Conservation (phyloP, 1,140 invertebrate species). For the Listronotus bonariensis region DNA sequence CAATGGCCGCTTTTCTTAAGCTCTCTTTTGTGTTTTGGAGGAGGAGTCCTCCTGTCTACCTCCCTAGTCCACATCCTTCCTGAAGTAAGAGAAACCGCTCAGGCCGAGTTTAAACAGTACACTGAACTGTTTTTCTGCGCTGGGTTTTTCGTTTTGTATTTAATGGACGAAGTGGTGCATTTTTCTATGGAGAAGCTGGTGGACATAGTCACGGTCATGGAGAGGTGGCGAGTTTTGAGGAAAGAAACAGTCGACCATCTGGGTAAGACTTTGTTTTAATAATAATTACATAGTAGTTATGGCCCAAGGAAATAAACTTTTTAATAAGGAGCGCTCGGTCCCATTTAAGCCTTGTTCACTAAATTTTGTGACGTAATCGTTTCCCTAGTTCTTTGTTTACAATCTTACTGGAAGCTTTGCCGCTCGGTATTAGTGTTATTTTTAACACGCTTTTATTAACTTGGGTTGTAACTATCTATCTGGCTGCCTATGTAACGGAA, state of each 20-base stretch:
- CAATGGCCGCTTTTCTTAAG: conserved; percentile 66
- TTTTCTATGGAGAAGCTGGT: conserved; percentile 59
- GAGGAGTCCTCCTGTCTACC: conserved; percentile 82
- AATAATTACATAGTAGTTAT: too few relatives aligned
- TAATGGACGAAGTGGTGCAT: conserved; percentile 77
- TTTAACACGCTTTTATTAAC: too few relatives aligned
- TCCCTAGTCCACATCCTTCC: conserved; percentile 82
- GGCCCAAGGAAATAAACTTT: too few relatives aligned
- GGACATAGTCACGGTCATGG: conserved; percentile 35
- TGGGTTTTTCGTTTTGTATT: conserved; percentile 80
- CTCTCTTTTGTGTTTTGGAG: conserved; percentile 78
- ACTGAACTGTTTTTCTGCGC: conserved; percentile 73
- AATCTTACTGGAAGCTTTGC: too few relatives aligned
- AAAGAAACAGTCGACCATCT: neutral
- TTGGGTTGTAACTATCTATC: too few relatives aligned
- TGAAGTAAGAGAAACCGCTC: conserved; percentile 62
- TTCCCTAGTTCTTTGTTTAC: too few relatives aligned
- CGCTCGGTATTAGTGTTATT: too few relatives aligned
- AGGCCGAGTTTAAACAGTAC: conserved; percentile 50
- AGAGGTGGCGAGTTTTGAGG: neutral
- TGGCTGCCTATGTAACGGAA: too few relatives aligned
- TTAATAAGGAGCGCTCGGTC: too few relatives aligned
- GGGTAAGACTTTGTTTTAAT: conserved; percentile 16
- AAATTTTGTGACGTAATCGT: too few relatives aligned
- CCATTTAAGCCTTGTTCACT: too few relatives aligned